Conservation (phyloP, 2,888 invertebrate species). For the Mimas tiliae region DNA sequence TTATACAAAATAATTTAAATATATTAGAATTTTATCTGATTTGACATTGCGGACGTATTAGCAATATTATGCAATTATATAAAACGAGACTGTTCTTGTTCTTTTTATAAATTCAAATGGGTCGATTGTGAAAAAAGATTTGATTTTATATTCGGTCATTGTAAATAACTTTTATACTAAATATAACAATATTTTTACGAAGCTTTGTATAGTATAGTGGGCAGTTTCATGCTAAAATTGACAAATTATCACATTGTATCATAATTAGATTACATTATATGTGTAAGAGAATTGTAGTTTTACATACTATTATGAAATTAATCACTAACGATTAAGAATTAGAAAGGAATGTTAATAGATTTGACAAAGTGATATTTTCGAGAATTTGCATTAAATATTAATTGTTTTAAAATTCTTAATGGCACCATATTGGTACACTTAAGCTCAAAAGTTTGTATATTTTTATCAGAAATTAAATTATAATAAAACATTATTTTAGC, state of each 20-base stretch:
- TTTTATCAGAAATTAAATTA: conserved; percentile 24
- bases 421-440: conserved; percentile 9
- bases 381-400: not conserved
- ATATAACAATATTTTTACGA: not conserved
- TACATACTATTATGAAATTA: not conserved
- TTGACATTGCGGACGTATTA: not conserved
- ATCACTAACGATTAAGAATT: conserved; percentile 6
- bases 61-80: not conserved
- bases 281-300: not conserved
- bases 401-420: not conserved
- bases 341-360: not conserved
- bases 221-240: not conserved
- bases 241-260: not conserved
- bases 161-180: not conserved
- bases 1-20: not conserved
- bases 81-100: not conserved
- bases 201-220: too few species aligned
- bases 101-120: not conserved
- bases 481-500: conserved; percentile 3
- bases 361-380: conserved; percentile 4
- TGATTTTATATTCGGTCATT: not conserved
- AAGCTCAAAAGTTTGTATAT: conserved; percentile 25
- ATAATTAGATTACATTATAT: not conserved
- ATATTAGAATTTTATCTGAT: not conserved
- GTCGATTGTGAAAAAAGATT: not conserved